Evolutionary conservation across 2,888 invertebrate species (phyloP), one percentile per base, ranked within the genome.

Genomic region (Dendrolimus houi): DNA sequence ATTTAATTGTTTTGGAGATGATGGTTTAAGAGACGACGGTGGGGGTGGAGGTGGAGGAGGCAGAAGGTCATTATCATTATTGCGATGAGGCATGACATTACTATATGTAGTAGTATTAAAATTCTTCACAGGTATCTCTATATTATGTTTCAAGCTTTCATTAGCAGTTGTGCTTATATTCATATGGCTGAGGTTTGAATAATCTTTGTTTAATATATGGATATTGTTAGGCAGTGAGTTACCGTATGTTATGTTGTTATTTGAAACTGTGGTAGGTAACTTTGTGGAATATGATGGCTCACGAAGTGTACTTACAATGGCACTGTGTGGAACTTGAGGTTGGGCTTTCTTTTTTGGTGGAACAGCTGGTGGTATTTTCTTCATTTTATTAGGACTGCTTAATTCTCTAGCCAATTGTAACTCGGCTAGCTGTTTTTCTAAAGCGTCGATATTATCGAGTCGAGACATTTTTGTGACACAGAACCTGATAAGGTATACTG

Each of bases 311-410:
- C 93, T 94, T 56, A 96, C 91, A 7, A 92, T 91, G 67, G 94
- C 94, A 80, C 96, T 96, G 73, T 95, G 94, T 61, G 96, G 96
- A 70, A 96, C 94, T 94, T 94, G 84, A 12, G 91, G 88, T 72
- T 85, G 84, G 61, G 85, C 95, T 79, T 93, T 94, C 64, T 95
- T 96, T 79, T 96, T 96, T 9, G 96, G 96, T 54, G 96, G 96
- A 59, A 96, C 95, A 57, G 94, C 94, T 62, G 96, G 96, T 63
- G 95, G 95, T 62, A 94, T 88, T 84, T 95, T 96, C 76, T 90
- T 83, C 29, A 79, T 67, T 76, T 80, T 79, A 59, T 71, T 74
- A n/a, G 79, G 62, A 53, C 71, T 69, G 68, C 72, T 79, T 55
- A 71, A 61, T 60, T 85, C 79, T 65, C 92, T 93, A 56, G 91